Evolutionary conservation across 2,113 vertebrate genomes (phyloP).

Genomic region (Ammospiza caudacuta): DNA sequence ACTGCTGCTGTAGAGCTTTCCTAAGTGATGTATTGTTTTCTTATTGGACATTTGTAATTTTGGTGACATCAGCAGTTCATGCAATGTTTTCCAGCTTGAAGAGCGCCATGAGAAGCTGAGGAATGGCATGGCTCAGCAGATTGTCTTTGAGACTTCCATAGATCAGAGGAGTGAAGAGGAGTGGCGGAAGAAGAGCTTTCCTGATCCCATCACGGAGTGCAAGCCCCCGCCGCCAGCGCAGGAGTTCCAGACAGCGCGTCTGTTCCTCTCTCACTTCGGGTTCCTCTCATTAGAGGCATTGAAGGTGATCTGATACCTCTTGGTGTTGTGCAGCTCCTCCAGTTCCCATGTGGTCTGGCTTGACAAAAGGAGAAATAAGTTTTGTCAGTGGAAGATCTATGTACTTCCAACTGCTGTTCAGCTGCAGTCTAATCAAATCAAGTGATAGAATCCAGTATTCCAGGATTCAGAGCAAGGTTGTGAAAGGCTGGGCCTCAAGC

Average conservation of each 20-base stretch:
- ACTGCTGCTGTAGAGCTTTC: not conserved
- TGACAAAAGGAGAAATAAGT: not conserved
- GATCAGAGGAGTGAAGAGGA: conserved; percentile 87
- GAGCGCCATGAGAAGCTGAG: conserved; percentile 89
- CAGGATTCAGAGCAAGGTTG: not conserved
- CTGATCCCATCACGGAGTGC: conserved; percentile 88
- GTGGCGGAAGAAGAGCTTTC: conserved; percentile 85
- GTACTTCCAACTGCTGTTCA: not conserved
- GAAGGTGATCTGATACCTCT: conserved; percentile 81
- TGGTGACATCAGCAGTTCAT: not conserved
- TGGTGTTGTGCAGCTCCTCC: not conserved
- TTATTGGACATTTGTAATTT: not conserved
- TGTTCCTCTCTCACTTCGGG: conserved; percentile 95
- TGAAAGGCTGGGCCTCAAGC: not conserved
- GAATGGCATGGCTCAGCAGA: conserved; percentile 89
- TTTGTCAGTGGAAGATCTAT: not conserved
- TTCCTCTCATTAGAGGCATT: conserved; percentile 93
- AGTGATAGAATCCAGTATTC: not conserved
- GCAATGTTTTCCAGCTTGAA: conserved; percentile 82
- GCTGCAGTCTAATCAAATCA: not conserved
- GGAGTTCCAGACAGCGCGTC: conserved; percentile 95
- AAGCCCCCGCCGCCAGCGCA: conserved; percentile 89
- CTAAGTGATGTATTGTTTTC: not conserved
- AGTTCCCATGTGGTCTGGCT: not conserved
- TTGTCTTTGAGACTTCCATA: conserved; percentile 86